Base-by-base conservation (phyloP, 2,113 vertebrate genomes). In the Anoplopoma fimbria region DNA sequence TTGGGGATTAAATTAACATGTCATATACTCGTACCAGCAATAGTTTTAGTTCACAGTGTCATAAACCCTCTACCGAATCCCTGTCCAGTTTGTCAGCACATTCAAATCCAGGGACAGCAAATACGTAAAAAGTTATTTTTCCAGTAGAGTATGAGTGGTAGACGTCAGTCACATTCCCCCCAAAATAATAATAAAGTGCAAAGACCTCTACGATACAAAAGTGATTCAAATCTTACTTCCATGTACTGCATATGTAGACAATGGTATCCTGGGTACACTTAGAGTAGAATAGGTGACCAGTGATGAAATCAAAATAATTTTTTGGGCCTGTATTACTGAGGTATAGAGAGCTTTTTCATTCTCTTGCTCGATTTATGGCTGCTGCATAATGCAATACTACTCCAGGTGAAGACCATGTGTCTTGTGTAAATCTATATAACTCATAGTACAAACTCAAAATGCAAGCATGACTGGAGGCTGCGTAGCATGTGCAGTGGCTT, bases 21-120 rank as follows among this genome's bases (percentile, higher is more conserved):
- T 75, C 72, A 71, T 63, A 60, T 58, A 73, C 47, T 88, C 69
- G 93, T 95, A 95, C 94, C 94, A 93, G 89, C 89, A 93, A 87
- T 64, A 85, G 79, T 84, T 85, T 90, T 60, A 79, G 83, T 94
- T 95, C 94, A 95, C 93, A 95, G 93, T 92, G 89, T 93, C 83
- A 85, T 88, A 92, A 88, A 93, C 88, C 81, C 87, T 92, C 77
- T 75, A 80, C 77, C 80, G 63, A 87, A 88, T 83, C 85, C 70
- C 87, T 29, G 74, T 94, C 91, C 93, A 94, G 90, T 93, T 90
- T 88, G 81, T 88, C 87, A 90, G 89, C 85, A 89, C 62, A 89
- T 93, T 88, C 82, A 84, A 84, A 92, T 84, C 47, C 69, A 89
- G 5, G 34, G 65, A 91, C 55, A 53, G 77, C 57, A 84, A 55